Evolutionary conservation across 2,888 invertebrate genomes (phyloP).

Genomic region (Eretmocerus hayati): DNA sequence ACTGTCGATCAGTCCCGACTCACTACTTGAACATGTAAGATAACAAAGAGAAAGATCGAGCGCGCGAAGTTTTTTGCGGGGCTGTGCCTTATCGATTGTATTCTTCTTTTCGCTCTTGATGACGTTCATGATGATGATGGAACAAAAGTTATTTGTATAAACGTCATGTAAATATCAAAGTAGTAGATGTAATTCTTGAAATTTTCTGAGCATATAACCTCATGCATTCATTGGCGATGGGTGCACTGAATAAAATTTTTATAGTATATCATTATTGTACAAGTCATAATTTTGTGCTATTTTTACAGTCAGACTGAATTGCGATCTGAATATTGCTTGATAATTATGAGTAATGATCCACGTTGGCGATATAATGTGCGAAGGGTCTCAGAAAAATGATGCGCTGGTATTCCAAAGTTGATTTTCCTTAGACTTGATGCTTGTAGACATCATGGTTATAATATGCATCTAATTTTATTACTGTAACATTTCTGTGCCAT

Average conservation of each 20-base stretch:
- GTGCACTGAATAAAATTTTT: too few relatives aligned
- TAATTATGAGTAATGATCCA: conserved; percentile 23
- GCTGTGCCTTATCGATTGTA: conserved; percentile 25
- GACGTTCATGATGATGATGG: conserved; percentile 3
- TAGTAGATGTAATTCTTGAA: too few relatives aligned
- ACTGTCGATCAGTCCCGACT: conserved; percentile 19
- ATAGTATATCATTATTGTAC: conserved; percentile 28
- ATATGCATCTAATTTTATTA: too few relatives aligned
- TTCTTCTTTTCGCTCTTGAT: conserved; percentile 17
- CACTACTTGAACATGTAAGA: conserved; percentile 10
- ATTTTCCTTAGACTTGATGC: too few relatives aligned
- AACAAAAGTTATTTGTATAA: conserved; percentile 19
- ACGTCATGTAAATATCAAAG: conserved; percentile 22
- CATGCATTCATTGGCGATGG: too few relatives aligned
- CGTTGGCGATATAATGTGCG: conserved; percentile 17
- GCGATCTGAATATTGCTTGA: conserved; percentile 28
- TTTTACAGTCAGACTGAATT: conserved; percentile 28
- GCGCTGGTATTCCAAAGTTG: conserved; percentile 19
- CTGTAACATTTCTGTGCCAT: conserved; percentile 20
- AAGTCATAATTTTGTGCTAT: conserved; percentile 24
- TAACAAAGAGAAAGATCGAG: conserved; percentile 2
- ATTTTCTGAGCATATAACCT: too few relatives aligned
- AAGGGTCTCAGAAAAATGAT: conserved; percentile 12
- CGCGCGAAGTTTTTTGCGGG: conserved; percentile 21
- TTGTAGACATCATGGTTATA: too few relatives aligned